Conservation (phyloP, 30 jellyfish, hydroid and myxozoan genomes). For the Nemopilema nomurai region DNA sequence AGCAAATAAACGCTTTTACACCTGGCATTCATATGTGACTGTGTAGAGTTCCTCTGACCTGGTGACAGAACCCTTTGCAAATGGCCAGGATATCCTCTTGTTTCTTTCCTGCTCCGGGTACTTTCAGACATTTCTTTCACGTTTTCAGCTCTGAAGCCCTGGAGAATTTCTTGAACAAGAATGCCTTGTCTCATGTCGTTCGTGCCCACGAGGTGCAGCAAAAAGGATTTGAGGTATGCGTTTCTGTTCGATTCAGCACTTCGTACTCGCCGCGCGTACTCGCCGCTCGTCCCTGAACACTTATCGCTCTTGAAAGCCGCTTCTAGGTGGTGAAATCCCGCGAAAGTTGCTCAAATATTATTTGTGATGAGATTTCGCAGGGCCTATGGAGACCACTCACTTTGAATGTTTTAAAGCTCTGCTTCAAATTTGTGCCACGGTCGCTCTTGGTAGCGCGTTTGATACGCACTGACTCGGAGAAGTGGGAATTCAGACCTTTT, state of each 20-base stretch:
- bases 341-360: no score
- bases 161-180: conserved; percentile 51
- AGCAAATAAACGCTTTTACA: no score
- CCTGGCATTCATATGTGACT: no score
- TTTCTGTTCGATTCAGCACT: background rate
- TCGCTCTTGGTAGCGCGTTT: no score
- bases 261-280: background rate
- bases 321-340: no score
- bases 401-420: background rate
- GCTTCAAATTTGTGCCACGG: no score
- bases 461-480: no score
- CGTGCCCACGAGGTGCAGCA: conserved; percentile 81
- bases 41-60: no score
- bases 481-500: no score
- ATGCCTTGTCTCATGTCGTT: conserved; percentile 62
- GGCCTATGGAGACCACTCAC: background rate
- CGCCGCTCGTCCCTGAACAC: background rate
- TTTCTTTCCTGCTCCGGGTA: background rate
- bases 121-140: conserved; percentile 1
- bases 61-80: no score
- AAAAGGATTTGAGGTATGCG: conserved; percentile 67
- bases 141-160: conserved; percentile 60
- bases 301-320: background rate
- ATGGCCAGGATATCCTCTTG: background rate
- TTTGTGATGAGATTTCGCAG: no score